Percentiles rank a stretch among this genome's conserved stretches.
Evolutionary conservation across 2,797 vertebrate species (phyloP).

Genomic region (Melanotaenia pygmaea): DNA sequence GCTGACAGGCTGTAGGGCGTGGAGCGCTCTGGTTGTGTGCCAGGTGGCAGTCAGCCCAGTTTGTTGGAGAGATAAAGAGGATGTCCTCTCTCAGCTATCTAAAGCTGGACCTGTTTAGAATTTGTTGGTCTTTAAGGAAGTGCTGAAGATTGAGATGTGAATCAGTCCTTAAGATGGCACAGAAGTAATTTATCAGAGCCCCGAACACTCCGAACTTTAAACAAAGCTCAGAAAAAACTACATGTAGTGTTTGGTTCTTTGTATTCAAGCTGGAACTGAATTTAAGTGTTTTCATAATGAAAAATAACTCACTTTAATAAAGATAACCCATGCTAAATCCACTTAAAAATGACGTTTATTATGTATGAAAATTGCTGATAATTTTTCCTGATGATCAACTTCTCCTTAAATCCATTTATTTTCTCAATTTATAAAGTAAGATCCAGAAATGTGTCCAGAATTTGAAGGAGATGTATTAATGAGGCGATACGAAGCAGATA

Average conservation of each 20-base stretch:
- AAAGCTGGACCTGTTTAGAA: conserved; percentile 19
- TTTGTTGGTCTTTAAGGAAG: conserved; percentile 45
- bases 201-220: conserved; percentile 21
- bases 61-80: conserved; percentile 61
- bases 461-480: neutral
- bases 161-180: conserved; percentile 6
- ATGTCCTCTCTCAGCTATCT: conserved; percentile 34
- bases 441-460: neutral
- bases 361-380: too few species aligned
- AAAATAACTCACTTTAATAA: neutral
- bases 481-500: too few species aligned
- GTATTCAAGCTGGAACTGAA: neutral
- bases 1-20: conserved; percentile 41
- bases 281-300: neutral
- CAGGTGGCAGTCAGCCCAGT: conserved; percentile 57
- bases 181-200: conserved; percentile 34
- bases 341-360: too few species aligned
- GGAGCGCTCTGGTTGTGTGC: conserved; percentile 40
- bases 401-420: neutral
- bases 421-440: neutral
- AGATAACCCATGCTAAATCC: too few species aligned
- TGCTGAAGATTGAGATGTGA: conserved; percentile 41
- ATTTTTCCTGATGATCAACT: too few species aligned
- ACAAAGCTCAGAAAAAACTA: neutral
- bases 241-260: neutral